Conservation (phyloP, 2,113 vertebrate species). For the Heteronetta atricapilla region DNA sequence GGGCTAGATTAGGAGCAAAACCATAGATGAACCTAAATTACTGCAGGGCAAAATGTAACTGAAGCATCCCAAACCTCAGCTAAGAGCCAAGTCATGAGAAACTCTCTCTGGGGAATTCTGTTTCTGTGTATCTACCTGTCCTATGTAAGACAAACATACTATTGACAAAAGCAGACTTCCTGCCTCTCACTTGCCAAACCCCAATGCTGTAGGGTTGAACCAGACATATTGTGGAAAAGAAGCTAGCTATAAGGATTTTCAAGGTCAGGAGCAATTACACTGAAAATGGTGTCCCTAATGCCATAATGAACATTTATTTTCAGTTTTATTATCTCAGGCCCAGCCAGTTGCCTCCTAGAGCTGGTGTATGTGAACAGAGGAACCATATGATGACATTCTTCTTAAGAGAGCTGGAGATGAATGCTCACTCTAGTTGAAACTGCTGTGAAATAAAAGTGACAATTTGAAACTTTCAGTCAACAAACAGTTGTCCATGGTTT, state of each 20-base stretch:
- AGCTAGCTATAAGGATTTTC: background rate
- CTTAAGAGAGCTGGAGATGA: background rate
- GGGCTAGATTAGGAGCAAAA: background rate
- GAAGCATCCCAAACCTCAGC: rapidly evolving
- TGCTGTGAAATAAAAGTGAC: background rate
- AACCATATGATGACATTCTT: background rate
- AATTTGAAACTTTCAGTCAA: background rate
- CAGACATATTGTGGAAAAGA: background rate
- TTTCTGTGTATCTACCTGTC: background rate
- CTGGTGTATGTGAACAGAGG: background rate
- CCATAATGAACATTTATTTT: background rate
- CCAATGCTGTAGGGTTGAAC: background rate
- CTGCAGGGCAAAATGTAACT: background rate
- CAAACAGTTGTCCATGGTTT: background rate
- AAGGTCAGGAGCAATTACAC: background rate
- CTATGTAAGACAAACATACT: background rate
- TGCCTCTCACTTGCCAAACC: background rate
- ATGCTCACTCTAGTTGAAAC: background rate
- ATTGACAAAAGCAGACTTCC: background rate
- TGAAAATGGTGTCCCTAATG: background rate
- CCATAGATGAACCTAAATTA: background rate
- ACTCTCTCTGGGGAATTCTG: background rate
- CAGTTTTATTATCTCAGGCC: background rate
- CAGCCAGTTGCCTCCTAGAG: background rate
- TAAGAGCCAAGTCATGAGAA: background rate